Base-by-base conservation (phyloP, 2,113 vertebrate species). In the Daphoenositta chrysoptera region DNA sequence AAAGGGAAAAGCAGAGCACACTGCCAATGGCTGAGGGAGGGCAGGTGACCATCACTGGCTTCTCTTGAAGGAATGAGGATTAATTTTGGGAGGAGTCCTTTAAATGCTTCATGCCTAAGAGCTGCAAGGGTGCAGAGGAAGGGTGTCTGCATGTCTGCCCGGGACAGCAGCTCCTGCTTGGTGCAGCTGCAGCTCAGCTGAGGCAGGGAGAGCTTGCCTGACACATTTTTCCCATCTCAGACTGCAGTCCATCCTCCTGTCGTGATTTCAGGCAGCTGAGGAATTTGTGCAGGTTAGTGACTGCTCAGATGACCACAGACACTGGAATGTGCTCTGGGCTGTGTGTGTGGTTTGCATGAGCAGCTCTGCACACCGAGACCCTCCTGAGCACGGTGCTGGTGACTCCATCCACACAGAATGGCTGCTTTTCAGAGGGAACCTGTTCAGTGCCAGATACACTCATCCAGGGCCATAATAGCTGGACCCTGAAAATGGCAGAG, bases 401-500 rank as follows among this genome's bases (percentile, higher is more conserved):
- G 87, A 48, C 28, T 77, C 60, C 56, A 50, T 9, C 75, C 22
- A 16, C 4, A 63, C 60, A 72, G 47, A 23, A 18, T 8, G 12
- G 33, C 75, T 79, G 70, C 79, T 61, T 37, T 78, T 15, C 70
- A 57, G 48, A 79, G 35, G 9, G 33, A 63, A 79, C 28, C 23
- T 0, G 0, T 21, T 28, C 44, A 14, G 11, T 2, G 35, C 37
- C 13, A 56, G 30, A 23, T 1, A 2, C 24, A 17, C 40, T 72
- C n/a, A 51, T 9, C 47, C 28, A 31, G 37, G 18, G 33, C 24
- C 28, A 0, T 4, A 39, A 71, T 0, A 60, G n/a, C 50, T 30
- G 61, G 6, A 33, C 40, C 39, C 42, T 45, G 72, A 14, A 54
- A 78, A 50, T 0, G 0, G 35, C 69, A 82, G 50, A 42, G n/a